Evolutionary conservation across 1,140 invertebrate species (phyloP).

Genomic region (Helicorthomorpha holstii): DNA sequence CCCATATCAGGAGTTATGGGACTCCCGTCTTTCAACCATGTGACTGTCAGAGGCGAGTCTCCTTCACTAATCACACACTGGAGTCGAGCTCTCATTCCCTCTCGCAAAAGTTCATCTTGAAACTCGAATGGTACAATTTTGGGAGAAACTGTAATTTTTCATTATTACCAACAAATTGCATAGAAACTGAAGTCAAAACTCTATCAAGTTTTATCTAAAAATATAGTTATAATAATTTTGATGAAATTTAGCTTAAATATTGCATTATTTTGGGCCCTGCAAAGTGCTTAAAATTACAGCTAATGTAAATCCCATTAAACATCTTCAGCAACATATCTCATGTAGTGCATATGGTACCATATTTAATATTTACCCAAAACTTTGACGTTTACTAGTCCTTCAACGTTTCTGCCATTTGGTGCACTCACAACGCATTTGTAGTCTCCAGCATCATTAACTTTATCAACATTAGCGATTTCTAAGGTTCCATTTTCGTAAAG

Average conservation of each 20-base stretch:
- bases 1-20: conserved; percentile 42
- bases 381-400: background rate
- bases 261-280: no score
- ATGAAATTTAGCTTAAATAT: no score
- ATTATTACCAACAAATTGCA: no score
- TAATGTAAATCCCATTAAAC: no score
- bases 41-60: conserved; percentile 15
- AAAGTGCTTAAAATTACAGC: no score
- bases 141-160: conserved; percentile 37
- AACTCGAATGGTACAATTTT: conserved; percentile 54
- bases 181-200: no score
- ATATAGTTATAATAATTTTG: no score
- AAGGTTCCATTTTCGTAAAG: background rate
- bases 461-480: background rate
- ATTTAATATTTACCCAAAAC: no score
- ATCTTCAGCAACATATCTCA: no score
- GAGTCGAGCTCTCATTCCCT: conserved; percentile 49
- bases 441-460: background rate
- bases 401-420: background rate
- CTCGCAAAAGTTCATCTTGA: conserved; percentile 24
- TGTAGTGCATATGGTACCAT: no score
- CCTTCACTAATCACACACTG: conserved; percentile 49
- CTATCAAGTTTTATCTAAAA: no score
- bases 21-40: conserved; percentile 38
- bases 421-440: background rate